Conservation (phyloP, 2,113 vertebrate genomes). For the Indicator maculatus region DNA sequence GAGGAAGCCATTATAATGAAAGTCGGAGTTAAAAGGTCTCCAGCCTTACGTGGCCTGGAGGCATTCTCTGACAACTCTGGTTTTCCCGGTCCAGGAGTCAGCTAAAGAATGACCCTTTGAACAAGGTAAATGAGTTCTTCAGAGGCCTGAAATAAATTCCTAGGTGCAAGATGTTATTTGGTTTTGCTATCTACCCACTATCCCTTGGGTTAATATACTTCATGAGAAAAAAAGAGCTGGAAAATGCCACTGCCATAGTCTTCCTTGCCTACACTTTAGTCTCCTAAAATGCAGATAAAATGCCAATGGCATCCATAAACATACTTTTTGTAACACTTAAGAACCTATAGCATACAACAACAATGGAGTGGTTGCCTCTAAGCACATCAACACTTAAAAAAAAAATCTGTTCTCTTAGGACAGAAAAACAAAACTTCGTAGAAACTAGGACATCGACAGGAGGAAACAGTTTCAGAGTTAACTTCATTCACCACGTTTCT, state of each 20-base stretch:
- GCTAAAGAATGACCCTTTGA: slow-evolving; percentile 42
- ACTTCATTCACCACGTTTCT: background rate
- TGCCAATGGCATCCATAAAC: background rate
- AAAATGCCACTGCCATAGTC: background rate
- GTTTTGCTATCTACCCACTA: background rate
- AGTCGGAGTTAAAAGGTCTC: slow-evolving; percentile 51
- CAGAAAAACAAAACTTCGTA: background rate
- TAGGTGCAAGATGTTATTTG: background rate
- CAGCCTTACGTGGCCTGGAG: slow-evolving; percentile 34
- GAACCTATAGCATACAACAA: rapidly evolving
- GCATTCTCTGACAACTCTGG: slow-evolving; percentile 49
- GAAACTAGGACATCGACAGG: rapidly evolving
- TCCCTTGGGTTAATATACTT: background rate
- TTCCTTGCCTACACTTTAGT: background rate
- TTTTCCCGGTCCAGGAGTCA: slow-evolving; percentile 34
- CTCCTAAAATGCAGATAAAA: background rate
- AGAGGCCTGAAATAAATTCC: slow-evolving; percentile 16
- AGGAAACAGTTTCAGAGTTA: background rate
- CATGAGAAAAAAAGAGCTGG: background rate
- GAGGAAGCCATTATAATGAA: slow-evolving; percentile 39
- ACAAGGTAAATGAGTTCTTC: slow-evolving; percentile 15
- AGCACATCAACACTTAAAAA: background rate
- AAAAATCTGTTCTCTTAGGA: background rate
- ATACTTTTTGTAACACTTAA: background rate
- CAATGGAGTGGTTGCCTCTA: background rate